Evolutionary conservation across 2,113 vertebrate genomes (phyloP), one percentile per base, ranked within the genome.

Genomic region (Tauraco erythrolophus): DNA sequence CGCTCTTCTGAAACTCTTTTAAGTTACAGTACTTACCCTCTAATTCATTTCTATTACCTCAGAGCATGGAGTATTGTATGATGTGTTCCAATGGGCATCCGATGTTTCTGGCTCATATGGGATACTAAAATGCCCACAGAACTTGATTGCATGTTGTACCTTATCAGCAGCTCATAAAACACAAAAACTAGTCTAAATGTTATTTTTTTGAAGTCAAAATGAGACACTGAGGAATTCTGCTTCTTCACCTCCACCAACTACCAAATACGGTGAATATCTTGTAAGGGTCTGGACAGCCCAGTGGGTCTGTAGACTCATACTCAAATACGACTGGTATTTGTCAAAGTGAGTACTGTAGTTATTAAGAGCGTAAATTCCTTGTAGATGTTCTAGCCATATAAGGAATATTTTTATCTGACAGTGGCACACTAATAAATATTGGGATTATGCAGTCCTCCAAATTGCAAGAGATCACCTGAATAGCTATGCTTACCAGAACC

Each of bases 391-490:
- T 79, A 81, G 21, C 88, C 79, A 30, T 58, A 51, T 56, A 86
- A 92, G 91, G 92, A 74, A 46, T 43, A 77, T 39, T 81, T 95
- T 88, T 69, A 92, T 89, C 71, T 72, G 56, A 27, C 48, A 70
- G 54, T 25, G 30, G n/a, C 48, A 90, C 41, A 48, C 5, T 87
- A 81, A 70, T 92, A 96, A 97, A 96, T 94, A 94, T 46, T 53
- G 71, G 48, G 27, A 79, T 97, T 93, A 75, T 45, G 78, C 54
- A 60, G 31, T 51, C 28, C 25, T 97, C 54, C 39, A 64, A 62
- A 71, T 71, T 88, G 58, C 77, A 81, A n/a, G 28, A 81, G n/a
- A 79, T 69, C 82, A 74, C 80, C 81, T 89, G 53, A 85, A 81
- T 35, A 48, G 7, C 37, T 95, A 21, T 50, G 45, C 25, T 91